Percentiles rank a stretch among this genome's conserved stretches.
Conservation (phyloP, 2,888 invertebrate genomes). For the Parapristionchus giblindavisi region DNA sequence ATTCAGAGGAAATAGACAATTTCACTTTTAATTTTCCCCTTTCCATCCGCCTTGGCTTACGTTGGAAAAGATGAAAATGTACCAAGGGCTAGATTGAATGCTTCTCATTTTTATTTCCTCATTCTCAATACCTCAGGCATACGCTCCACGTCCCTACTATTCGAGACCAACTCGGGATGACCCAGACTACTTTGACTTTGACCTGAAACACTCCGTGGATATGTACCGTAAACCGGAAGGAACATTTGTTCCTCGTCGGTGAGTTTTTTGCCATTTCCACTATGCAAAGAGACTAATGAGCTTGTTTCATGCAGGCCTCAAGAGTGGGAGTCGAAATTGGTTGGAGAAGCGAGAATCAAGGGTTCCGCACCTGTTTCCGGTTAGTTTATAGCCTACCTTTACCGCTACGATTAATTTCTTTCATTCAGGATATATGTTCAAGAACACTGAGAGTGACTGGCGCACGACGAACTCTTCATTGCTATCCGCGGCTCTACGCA, state of each 20-base stretch:
- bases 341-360: constrained; percentile 59
- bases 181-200: constrained; percentile 69
- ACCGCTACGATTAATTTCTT: background rate
- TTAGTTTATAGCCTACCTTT: background rate
- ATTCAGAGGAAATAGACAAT: too few species aligned
- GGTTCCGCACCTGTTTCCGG: constrained; percentile 64
- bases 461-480: constrained; percentile 62
- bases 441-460: constrained; percentile 56
- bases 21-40: too few species aligned
- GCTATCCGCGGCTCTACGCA: constrained; percentile 67
- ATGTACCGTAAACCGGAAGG: constrained; percentile 66
- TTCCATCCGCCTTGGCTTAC: too few species aligned
- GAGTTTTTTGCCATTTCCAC: background rate
- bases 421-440: constrained; percentile 63
- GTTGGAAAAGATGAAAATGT: too few species aligned
- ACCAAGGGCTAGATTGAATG: too few species aligned
- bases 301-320: constrained; percentile 56
- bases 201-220: constrained; percentile 68
- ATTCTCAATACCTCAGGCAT: too few species aligned
- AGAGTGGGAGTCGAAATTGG: constrained; percentile 66
- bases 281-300: background rate
- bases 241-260: constrained; percentile 64
- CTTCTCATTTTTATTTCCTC: too few species aligned
- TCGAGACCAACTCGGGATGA: constrained; percentile 66
- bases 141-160: constrained; percentile 62